Conservation (phyloP, 2,113 vertebrate species). For the Anolis carolinensis region DNA sequence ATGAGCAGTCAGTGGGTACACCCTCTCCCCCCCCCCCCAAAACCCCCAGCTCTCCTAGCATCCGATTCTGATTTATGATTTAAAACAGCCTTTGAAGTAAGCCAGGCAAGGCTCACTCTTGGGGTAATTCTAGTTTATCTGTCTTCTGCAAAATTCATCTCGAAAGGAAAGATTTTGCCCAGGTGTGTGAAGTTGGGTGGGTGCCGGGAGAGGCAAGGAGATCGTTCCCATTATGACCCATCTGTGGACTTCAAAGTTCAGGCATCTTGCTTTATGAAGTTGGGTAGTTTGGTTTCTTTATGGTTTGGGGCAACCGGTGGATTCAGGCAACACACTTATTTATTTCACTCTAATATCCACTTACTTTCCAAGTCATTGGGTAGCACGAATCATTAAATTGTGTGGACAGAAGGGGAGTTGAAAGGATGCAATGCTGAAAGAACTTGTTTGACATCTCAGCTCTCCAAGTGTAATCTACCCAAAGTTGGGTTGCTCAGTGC, state of each 20-base stretch:
- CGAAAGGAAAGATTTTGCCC: constrained; percentile 71
- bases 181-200: constrained; percentile 62
- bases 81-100: constrained; percentile 75
- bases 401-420: neutral
- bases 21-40: constrained; percentile 54
- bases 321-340: neutral
- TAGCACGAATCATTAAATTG: neutral
- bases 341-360: neutral
- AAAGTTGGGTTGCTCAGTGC: neutral
- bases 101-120: constrained; percentile 58
- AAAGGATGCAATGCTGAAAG: no score
- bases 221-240: constrained; percentile 65
- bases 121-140: constrained; percentile 65
- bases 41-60: constrained; percentile 64
- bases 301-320: neutral
- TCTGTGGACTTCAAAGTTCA: constrained; percentile 70
- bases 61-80: constrained; percentile 74
- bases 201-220: neutral
- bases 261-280: constrained; percentile 33
- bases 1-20: constrained; percentile 59
- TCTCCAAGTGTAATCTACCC: neutral
- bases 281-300: neutral
- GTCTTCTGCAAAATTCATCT: constrained; percentile 67
- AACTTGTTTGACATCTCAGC: neutral
- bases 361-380: neutral